A percentile compares a stretch with the other conserved stretches of the same genome.
Evolutionary conservation across 2,797 vertebrate genomes (phyloP).

Genomic region (Australoheros facetus): DNA sequence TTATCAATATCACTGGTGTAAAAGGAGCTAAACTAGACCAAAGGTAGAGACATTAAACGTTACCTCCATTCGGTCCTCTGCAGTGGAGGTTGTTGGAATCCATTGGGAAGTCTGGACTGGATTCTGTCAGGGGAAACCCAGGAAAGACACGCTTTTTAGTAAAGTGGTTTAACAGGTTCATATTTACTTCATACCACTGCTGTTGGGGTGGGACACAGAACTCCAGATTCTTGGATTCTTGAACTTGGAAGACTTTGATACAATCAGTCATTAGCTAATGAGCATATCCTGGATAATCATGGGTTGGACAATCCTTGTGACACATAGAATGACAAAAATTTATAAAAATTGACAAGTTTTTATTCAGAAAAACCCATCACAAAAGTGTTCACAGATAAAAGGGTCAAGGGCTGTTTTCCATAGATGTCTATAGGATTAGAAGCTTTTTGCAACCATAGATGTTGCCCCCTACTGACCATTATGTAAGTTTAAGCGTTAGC

Average conservation of each 20-base stretch:
- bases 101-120: constrained; percentile 89
- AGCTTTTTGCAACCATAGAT: background rate
- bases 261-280: background rate
- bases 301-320: background rate
- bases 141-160: background rate
- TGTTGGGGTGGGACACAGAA: background rate
- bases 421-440: background rate
- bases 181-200: background rate
- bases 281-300: background rate
- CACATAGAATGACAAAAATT: background rate
- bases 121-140: constrained; percentile 52
- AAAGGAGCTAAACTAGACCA: background rate
- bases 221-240: background rate
- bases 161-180: background rate
- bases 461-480: background rate
- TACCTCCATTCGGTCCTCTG: constrained; percentile 78
- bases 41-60: background rate
- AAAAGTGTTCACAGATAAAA: background rate
- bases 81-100: constrained; percentile 92
- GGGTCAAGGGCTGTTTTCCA: background rate
- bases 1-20: background rate
- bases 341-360: background rate
- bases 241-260: background rate
- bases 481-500: background rate
- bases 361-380: background rate